Percentiles rank a stretch among this genome's conserved stretches.
Evolutionary conservation across 2,888 invertebrate genomes (phyloP).

Genomic region (Agrotis ipsilon): DNA sequence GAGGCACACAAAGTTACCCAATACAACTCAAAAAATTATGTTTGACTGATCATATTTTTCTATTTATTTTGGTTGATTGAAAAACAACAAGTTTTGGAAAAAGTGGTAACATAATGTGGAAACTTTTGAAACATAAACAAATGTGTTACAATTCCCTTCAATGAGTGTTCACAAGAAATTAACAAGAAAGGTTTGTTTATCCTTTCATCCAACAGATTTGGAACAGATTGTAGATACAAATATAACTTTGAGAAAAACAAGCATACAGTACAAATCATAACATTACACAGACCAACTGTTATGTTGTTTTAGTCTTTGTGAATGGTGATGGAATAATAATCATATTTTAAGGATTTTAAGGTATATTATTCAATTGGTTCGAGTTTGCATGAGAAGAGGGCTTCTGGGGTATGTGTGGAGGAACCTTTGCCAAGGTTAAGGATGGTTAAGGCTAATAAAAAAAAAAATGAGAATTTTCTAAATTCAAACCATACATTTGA

Average conservation of each 20-base stretch:
- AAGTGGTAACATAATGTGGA: not conserved
- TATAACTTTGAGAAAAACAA: slow-evolving; percentile 1
- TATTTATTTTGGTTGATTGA: too few relatives aligned
- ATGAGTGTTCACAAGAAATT: not conserved
- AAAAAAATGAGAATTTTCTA: too few relatives aligned
- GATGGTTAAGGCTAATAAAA: too few relatives aligned
- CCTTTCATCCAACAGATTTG: slow-evolving; percentile 7
- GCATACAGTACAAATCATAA: slow-evolving; percentile 21
- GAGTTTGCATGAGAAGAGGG: too few relatives aligned
- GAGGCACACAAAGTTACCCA: too few relatives aligned
- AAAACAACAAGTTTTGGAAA: not conserved
- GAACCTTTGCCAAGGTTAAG: too few relatives aligned
- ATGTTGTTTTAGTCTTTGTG: slow-evolving; percentile 16
- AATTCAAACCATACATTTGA: too few relatives aligned
- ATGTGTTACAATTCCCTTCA: not conserved
- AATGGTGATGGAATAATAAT: not conserved
- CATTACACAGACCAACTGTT: slow-evolving; percentile 14
- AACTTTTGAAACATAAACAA: not conserved
- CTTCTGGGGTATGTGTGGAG: too few relatives aligned
- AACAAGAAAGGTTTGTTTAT: slow-evolving; percentile 11
- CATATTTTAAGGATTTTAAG: slow-evolving; percentile 1
- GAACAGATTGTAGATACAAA: not conserved
- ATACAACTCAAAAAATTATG: too few relatives aligned
- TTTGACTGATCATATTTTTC: too few relatives aligned
- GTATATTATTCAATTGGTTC: not conserved